Percentiles rank a stretch among this genome's conserved stretches.
Conservation (phyloP, 2,888 invertebrate species). For the Mechanitis mazaeus region DNA sequence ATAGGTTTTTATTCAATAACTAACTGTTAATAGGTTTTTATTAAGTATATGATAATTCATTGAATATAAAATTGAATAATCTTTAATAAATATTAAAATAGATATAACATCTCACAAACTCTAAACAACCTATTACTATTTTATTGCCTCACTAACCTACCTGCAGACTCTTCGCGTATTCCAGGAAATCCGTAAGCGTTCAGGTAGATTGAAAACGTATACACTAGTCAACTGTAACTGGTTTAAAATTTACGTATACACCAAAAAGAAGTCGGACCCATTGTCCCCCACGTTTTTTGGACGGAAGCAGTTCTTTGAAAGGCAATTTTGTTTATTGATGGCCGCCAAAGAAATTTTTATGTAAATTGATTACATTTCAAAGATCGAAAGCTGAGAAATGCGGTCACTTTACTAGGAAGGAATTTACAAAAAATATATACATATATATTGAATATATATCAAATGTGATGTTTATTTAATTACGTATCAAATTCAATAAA, state of each 20-base stretch:
- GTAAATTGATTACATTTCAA: conserved; percentile 48
- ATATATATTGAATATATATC: too few relatives aligned
- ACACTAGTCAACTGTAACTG: conserved; percentile 26
- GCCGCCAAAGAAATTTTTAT: conserved; percentile 55
- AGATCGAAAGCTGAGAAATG: conserved; percentile 7
- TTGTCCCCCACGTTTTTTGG: conserved; percentile 27
- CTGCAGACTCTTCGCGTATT: conserved; percentile 26
- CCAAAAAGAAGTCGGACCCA: conserved; percentile 17
- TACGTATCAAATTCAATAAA: too few relatives aligned
- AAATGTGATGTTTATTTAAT: too few relatives aligned
- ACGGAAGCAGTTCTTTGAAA: conserved; percentile 47
- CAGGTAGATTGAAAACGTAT: conserved; percentile 32
- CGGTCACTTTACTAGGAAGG: conserved; percentile 21
- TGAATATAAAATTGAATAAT: too few relatives aligned
- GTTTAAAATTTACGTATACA: conserved; percentile 29
- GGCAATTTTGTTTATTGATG: conserved; percentile 51
- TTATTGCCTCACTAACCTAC: conserved; percentile 14
- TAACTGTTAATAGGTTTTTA: too few relatives aligned
- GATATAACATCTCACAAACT: too few relatives aligned
- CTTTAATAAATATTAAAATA: too few relatives aligned
- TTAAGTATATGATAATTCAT: too few relatives aligned
- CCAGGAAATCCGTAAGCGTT: conserved; percentile 32
- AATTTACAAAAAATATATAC: background rate
- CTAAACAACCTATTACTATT: background rate
- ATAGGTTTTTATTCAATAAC: too few relatives aligned